phyloP scores from a whole-genome alignment of 1,140 invertebrate genomes.

The Wiebesia pumilae region DNA sequence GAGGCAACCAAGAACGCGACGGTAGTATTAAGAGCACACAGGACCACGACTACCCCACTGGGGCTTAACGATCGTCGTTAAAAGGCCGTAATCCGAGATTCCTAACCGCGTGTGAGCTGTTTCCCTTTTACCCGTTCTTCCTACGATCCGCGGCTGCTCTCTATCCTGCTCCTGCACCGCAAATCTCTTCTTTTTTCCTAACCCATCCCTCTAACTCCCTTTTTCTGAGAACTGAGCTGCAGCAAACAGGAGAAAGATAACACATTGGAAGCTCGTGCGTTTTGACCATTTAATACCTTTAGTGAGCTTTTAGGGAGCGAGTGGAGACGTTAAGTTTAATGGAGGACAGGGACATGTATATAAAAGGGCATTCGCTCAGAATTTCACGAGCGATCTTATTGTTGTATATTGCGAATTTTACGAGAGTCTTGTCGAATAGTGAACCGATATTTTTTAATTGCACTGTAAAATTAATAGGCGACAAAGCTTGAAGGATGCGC shows the following conservation, averaged over 20 bases:
- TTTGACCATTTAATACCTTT: conserved; percentile 31
- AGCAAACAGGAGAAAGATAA: neutral
- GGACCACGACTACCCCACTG: neutral
- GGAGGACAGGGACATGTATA: neutral
- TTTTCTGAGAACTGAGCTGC: neutral
- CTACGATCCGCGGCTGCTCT: neutral
- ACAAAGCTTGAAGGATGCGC: too few relatives aligned
- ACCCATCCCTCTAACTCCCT: neutral
- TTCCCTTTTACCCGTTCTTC: neutral
- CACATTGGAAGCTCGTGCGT: neutral
- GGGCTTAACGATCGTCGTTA: conserved; percentile 57
- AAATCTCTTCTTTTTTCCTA: neutral
- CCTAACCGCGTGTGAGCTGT: conserved; percentile 12
- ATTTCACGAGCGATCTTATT: neutral
- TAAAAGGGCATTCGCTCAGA: neutral
- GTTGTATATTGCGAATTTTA: neutral
- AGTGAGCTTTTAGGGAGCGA: neutral
- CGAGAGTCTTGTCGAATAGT: too few relatives aligned
- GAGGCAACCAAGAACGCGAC: neutral
- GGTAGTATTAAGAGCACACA: neutral
- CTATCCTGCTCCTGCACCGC: neutral
- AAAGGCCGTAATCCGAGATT: conserved; percentile 55
- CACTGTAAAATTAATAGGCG: too few relatives aligned
- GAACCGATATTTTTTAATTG: too few relatives aligned
- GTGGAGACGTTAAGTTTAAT: neutral